These are phyloP conservation scores for Chymomyza fuscimana DNA, from an alignment of 2,888 invertebrate species.

Conservation along the genomic window DNA sequence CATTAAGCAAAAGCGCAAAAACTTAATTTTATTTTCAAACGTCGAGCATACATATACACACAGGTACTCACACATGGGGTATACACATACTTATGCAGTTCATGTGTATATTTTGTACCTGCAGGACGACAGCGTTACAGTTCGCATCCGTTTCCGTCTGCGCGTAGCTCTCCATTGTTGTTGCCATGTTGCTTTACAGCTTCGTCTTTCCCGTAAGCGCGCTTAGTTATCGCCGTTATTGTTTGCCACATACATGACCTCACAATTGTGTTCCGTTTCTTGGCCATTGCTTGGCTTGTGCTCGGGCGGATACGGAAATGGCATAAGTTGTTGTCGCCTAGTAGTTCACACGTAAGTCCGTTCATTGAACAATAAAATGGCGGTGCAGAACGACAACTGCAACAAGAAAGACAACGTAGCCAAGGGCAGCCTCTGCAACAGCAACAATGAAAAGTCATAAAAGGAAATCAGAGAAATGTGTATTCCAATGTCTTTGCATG, in stretches of 20 bases:
- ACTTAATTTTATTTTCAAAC: constrained; percentile 60
- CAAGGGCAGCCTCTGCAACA: constrained; percentile 15
- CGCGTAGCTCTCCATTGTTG: constrained; percentile 1
- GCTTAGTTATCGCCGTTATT: constrained; percentile 68
- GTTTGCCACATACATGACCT: constrained; percentile 71
- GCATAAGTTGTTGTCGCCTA: constrained; percentile 73
- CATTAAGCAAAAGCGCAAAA: constrained; percentile 47
- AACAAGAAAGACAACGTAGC: constrained; percentile 18
- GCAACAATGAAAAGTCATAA: constrained; percentile 44
- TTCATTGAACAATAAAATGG: constrained; percentile 65
- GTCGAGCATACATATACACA: constrained; percentile 21
- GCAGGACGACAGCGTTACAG: constrained; percentile 13
- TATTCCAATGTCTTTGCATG: constrained; percentile 3
- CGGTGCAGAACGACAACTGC: constrained; percentile 30
- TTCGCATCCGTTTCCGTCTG: constrained; percentile 52
- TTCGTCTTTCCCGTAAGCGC: constrained; percentile 27
- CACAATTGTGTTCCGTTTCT: constrained; percentile 64
- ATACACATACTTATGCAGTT: not conserved
- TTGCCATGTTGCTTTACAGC: constrained; percentile 25
- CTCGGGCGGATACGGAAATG: constrained; percentile 70
- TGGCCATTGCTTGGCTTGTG: constrained; percentile 28
- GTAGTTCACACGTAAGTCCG: constrained; percentile 69
- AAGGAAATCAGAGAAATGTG: constrained; percentile 33
- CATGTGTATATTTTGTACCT: constrained; percentile 17
- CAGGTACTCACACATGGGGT: constrained; percentile 4